A percentile compares a stretch with the other conserved stretches of the same genome.
Evolutionary conservation across 2,888 invertebrate genomes (phyloP).

Genomic region (Lepeophtheirus nordmannii): DNA sequence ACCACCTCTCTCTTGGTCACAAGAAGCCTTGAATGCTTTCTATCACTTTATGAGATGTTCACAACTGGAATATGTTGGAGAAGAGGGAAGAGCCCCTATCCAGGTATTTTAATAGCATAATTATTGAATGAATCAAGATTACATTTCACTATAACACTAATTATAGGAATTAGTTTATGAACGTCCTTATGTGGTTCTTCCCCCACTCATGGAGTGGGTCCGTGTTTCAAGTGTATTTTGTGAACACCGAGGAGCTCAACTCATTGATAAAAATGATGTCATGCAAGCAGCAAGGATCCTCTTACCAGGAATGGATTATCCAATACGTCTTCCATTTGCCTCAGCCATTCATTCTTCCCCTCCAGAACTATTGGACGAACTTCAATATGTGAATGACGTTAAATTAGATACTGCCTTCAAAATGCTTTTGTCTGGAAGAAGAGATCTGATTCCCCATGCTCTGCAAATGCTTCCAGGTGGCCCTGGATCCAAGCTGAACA

Average conservation of each 20-base stretch:
- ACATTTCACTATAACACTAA: constrained; percentile 37
- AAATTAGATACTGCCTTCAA: constrained; percentile 49
- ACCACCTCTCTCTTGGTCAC: constrained; percentile 33
- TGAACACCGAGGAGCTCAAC: constrained; percentile 53
- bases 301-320: constrained; percentile 75
- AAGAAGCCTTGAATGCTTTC: constrained; percentile 57
- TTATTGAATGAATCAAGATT: not conserved
- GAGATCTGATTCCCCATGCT: constrained; percentile 60
- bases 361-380: constrained; percentile 34
- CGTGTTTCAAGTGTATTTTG: constrained; percentile 60
- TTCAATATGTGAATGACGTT: constrained; percentile 44
- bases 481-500: constrained; percentile 44
- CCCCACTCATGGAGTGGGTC: constrained; percentile 79
- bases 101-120: constrained; percentile 13
- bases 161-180: constrained; percentile 69
- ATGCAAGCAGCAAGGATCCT: constrained; percentile 70
- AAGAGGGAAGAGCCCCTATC: constrained; percentile 15
- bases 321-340: constrained; percentile 32
- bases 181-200: constrained; percentile 69
- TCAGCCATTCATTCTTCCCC: constrained; percentile 4
- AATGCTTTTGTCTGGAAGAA: constrained; percentile 58
- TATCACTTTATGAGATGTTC: constrained; percentile 87
- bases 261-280: constrained; percentile 68
- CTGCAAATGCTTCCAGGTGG: constrained; percentile 51
- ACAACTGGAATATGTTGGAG: constrained; percentile 40